phyloP scores from a whole-genome alignment of 2,888 invertebrate genomes.

The Hipparchia semele region DNA sequence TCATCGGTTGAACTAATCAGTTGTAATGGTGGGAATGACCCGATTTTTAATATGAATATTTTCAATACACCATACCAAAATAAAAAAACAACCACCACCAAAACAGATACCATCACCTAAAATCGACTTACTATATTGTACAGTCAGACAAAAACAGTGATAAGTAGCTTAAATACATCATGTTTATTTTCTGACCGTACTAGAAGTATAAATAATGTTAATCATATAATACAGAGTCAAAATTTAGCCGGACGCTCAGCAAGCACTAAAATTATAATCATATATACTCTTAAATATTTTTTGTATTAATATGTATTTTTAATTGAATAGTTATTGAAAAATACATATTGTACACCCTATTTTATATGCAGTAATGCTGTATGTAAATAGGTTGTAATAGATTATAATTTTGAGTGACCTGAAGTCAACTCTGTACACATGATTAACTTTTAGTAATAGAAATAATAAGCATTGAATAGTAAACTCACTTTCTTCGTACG shows the following conservation, averaged over 20 bases:
- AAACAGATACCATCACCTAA: conserved; percentile 8
- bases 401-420: background rate
- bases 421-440: conserved; percentile 29
- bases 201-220: background rate
- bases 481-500: conserved; percentile 72
- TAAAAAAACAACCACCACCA: background rate
- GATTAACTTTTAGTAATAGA: conserved; percentile 13
- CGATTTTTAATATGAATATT: background rate
- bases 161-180: background rate
- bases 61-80: no score
- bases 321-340: background rate
- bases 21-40: no score
- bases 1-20: no score
- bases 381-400: no score
- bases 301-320: no score
- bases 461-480: conserved; percentile 32
- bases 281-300: background rate
- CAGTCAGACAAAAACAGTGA: background rate
- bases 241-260: no score
- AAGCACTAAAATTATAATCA: no score
- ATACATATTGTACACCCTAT: background rate
- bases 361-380: no score
- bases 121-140: conserved; percentile 12
- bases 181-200: conserved; percentile 1
- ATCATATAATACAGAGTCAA: conserved; percentile 21